Evolutionary conservation across 2,113 vertebrate species (phyloP).

Genomic region (Gobius niger): DNA sequence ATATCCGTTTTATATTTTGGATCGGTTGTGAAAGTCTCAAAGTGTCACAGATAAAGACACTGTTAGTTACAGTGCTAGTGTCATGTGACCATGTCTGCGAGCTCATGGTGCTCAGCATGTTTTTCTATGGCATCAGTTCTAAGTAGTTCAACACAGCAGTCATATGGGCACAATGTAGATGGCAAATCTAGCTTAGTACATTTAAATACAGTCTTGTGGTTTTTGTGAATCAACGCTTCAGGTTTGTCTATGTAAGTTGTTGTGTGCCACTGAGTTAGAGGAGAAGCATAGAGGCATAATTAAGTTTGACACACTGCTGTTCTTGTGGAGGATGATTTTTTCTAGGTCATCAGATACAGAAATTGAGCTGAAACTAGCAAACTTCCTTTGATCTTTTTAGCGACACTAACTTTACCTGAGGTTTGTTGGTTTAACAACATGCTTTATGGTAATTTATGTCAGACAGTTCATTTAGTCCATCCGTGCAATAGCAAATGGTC

Average conservation of each 20-base stretch:
- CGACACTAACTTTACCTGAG: not conserved
- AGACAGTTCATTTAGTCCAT: no score
- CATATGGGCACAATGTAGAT: no score
- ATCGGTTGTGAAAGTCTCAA: not conserved
- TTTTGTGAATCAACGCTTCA: not conserved
- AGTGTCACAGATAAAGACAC: not conserved
- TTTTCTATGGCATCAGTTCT: not conserved
- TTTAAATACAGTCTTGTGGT: constrained; percentile 3
- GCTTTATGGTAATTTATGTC: not conserved
- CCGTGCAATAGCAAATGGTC: not conserved
- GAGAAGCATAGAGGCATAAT: constrained; percentile 13
- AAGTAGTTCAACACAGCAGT: no score
- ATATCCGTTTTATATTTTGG: not conserved
- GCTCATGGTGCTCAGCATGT: not conserved
- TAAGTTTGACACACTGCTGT: constrained; percentile 13
- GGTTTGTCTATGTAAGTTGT: not conserved
- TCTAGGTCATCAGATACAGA: constrained; percentile 2
- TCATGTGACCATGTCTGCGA: constrained; percentile 21
- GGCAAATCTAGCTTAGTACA: not conserved
- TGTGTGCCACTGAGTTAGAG: not conserved
- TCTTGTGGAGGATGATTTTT: constrained; percentile 14
- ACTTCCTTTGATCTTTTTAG: not conserved
- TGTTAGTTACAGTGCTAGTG: constrained; percentile 4
- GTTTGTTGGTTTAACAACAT: not conserved
- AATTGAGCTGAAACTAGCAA: not conserved